Conservation (phyloP, 1,140 invertebrate species). For the Zaprionus gabonicus region DNA sequence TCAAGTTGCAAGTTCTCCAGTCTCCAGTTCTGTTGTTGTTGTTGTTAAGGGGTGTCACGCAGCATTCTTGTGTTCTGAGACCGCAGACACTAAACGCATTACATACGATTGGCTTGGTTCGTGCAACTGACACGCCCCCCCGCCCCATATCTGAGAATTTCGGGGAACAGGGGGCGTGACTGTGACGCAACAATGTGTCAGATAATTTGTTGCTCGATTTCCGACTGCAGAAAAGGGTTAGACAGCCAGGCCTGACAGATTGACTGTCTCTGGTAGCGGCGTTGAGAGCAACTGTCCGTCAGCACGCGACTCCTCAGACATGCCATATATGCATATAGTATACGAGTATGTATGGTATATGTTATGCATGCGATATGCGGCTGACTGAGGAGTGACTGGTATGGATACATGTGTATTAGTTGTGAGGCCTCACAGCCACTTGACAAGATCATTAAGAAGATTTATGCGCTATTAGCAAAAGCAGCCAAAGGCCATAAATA, state of each 20-base stretch:
- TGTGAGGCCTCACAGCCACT: slow-evolving; percentile 57
- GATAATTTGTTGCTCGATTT: slow-evolving; percentile 29
- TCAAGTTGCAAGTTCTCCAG: neutral
- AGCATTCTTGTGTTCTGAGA: slow-evolving; percentile 17
- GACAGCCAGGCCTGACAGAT: slow-evolving; percentile 49
- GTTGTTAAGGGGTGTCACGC: slow-evolving; percentile 28
- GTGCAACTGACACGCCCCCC: slow-evolving; percentile 49
- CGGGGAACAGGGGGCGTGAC: slow-evolving; percentile 13
- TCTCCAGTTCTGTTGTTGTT: slow-evolving; percentile 10
- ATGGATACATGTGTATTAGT: slow-evolving; percentile 47
- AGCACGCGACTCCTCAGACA: slow-evolving; percentile 28
- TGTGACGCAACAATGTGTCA: slow-evolving; percentile 68
- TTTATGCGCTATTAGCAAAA: slow-evolving; percentile 82
- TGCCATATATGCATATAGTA: neutral
- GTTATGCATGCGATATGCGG: slow-evolving; percentile 37
- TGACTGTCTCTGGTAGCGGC: slow-evolving; percentile 57
- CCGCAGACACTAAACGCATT: slow-evolving; percentile 58
- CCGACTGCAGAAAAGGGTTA: slow-evolving; percentile 32
- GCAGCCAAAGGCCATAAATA: slow-evolving; percentile 76
- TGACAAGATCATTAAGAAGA: slow-evolving; percentile 84
- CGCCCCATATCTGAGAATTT: neutral
- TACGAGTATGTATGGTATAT: slow-evolving; percentile 4
- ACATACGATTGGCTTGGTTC: slow-evolving; percentile 70
- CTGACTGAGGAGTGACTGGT: slow-evolving; percentile 7
- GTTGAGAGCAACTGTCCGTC: slow-evolving; percentile 71